These are phyloP conservation scores for Rhinogobius similis DNA, from an alignment of 2,113 vertebrate genomes.

Conservation along the genomic window DNA sequence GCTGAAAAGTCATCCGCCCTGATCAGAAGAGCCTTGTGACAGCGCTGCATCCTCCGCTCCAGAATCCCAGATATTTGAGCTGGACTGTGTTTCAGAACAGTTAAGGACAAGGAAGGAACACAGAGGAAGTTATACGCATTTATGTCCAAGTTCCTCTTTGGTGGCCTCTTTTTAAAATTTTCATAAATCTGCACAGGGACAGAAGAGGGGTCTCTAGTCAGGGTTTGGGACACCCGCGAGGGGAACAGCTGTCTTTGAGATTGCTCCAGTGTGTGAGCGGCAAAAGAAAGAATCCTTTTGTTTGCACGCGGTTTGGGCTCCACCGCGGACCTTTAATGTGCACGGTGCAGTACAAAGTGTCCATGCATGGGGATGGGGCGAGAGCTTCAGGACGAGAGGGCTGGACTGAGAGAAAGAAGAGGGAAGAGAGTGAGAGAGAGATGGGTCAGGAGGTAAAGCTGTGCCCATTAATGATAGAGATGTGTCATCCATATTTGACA, in stretches of 20 bases:
- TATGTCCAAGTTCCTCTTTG: constrained; percentile 30
- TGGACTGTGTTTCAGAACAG: constrained; percentile 21
- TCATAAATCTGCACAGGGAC: constrained; percentile 48
- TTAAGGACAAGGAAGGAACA: constrained; percentile 22
- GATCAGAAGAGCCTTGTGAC: constrained; percentile 49
- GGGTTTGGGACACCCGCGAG: constrained; percentile 55
- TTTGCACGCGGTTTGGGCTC: constrained; percentile 55
- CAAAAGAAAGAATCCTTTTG: constrained; percentile 72
- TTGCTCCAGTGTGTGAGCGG: constrained; percentile 66
- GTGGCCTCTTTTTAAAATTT: constrained; percentile 48
- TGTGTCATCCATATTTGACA: too few relatives aligned
- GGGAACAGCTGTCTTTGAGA: constrained; percentile 66
- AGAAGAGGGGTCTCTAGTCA: constrained; percentile 24
- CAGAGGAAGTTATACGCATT: constrained; percentile 6
- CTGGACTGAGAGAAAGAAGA: constrained; percentile 47
- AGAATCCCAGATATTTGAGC: constrained; percentile 49
- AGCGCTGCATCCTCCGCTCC: constrained; percentile 31
- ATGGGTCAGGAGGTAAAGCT: constrained; percentile 47
- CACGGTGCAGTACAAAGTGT: constrained; percentile 52
- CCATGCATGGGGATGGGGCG: constrained; percentile 53
- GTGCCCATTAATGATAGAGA: not conserved
- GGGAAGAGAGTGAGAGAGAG: constrained; percentile 30
- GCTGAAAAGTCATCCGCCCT: constrained; percentile 47
- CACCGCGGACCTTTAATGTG: constrained; percentile 62
- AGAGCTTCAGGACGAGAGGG: constrained; percentile 46